These are phyloP conservation scores for Clavelina lepadiformis DNA, from an alignment of 23 tunicate species.

Conservation along the genomic window DNA sequence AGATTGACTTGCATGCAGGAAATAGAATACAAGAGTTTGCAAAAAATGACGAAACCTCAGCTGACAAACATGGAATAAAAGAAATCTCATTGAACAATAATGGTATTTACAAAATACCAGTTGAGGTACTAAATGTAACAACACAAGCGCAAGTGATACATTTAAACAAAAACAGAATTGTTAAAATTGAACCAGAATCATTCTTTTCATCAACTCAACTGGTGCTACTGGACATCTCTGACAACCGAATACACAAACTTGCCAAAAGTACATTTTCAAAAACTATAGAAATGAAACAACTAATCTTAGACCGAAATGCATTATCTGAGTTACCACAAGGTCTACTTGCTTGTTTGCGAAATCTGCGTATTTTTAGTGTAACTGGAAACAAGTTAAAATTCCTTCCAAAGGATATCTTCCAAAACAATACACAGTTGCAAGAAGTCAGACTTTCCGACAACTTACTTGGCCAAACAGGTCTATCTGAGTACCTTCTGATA, in stretches of 20 bases:
- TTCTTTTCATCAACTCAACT: slow-evolving; percentile 1
- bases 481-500: slow-evolving; percentile 39
- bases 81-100: slow-evolving; percentile 21
- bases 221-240: slow-evolving; percentile 35
- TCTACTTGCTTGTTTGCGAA: slow-evolving; percentile 22
- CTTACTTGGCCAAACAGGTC: slow-evolving; percentile 20
- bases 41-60: not conserved
- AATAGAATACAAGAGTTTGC: not conserved
- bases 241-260: slow-evolving; percentile 46
- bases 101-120: not conserved
- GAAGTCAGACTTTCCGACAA: slow-evolving; percentile 51
- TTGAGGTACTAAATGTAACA: slow-evolving; percentile 1
- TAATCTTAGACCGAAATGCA: slow-evolving; percentile 48
- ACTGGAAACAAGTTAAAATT: slow-evolving; percentile 24
- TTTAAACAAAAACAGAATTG: slow-evolving; percentile 14
- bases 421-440: slow-evolving; percentile 37
- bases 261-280: slow-evolving; percentile 14
- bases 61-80: not conserved
- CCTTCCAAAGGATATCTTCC: slow-evolving; percentile 36
- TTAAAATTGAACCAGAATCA: slow-evolving; percentile 19
- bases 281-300: slow-evolving; percentile 28
- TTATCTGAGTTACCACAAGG: slow-evolving; percentile 29
- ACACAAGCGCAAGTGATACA: not conserved
- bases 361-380: slow-evolving; percentile 33
- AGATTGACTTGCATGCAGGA: not conserved